These are phyloP conservation scores for Tachina fera DNA, from an alignment of 2,888 invertebrate genomes.

Conservation along the genomic window DNA sequence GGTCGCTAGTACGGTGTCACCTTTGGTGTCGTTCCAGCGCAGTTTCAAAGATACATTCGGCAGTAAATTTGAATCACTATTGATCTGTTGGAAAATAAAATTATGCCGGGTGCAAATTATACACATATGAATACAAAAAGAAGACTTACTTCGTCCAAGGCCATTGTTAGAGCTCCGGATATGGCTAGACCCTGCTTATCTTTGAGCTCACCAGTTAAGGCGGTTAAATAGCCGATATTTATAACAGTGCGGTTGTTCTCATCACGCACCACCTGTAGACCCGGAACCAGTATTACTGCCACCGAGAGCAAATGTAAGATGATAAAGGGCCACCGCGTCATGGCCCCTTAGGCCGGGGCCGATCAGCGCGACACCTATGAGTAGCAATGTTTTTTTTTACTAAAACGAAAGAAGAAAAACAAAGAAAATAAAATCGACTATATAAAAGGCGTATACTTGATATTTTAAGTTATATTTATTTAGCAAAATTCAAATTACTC, in stretches of 20 bases:
- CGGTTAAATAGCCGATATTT: slow-evolving; percentile 93
- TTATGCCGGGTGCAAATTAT: not conserved
- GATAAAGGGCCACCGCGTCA: slow-evolving; percentile 84
- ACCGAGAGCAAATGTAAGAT: slow-evolving; percentile 87
- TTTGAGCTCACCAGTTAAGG: slow-evolving; percentile 89
- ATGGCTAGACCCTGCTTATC: slow-evolving; percentile 93
- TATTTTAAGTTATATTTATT: not conserved
- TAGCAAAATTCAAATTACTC: slow-evolving; percentile 6
- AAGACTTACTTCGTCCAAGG: slow-evolving; percentile 89
- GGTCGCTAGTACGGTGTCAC: slow-evolving; percentile 93
- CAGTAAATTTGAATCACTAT: slow-evolving; percentile 87
- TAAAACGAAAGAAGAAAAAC: slow-evolving; percentile 76
- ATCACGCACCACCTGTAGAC: slow-evolving; percentile 82
- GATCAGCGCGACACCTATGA: slow-evolving; percentile 86
- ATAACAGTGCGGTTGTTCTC: slow-evolving; percentile 84
- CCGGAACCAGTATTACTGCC: slow-evolving; percentile 84
- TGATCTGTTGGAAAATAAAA: slow-evolving; percentile 84
- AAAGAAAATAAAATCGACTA: not conserved
- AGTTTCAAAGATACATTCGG: slow-evolving; percentile 89
- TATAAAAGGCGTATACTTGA: slow-evolving; percentile 12
- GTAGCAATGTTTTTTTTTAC: slow-evolving; percentile 82
- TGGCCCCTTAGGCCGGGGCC: slow-evolving; percentile 84
- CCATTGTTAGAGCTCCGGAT: slow-evolving; percentile 95
- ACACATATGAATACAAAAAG: not conserved
- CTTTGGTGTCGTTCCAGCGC: slow-evolving; percentile 93